Evolutionary conservation across 2,888 invertebrate species (phyloP), one percentile per base, ranked within the genome.

Genomic region (Drosophila tanythrix): DNA sequence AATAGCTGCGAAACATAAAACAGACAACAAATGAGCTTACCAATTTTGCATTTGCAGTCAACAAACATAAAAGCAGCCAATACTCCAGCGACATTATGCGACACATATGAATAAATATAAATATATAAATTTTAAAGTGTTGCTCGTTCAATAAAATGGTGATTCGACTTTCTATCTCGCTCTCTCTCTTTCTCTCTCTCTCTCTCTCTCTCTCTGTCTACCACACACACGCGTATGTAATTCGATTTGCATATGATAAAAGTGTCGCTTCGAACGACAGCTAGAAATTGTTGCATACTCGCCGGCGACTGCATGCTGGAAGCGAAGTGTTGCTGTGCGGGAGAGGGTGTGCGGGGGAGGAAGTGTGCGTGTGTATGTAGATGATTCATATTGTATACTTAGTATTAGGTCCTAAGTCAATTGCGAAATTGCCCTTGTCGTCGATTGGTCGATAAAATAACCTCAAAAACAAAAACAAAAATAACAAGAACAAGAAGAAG

Each of bases 351-450:
- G 21, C 18, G n/a, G 18, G 50, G 18, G 35, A 50, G 29, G 29
- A 43, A 11, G 48, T 18, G 33, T 18, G 58, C 48, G 55, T n/a
- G 48, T 15, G 27, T 21, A 38, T 58, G 57, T 38, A 60, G 62
- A 59, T 60, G 72, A 81, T 81, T 85, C 72, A 83, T 88, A 81
- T 88, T 85, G 73, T 68, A 77, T 76, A 65, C 66, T 43, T 43
- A 63, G 76, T 55, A 82, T 83, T 81, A 74, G 66, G 70, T 80
- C 86, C 88, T 78, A 88, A 85, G 86, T 88, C 88, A 88, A 86
- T 88, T 81, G 80, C 61, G 64, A 85, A 85, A 83, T 83, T 83
- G 83, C 68, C 70, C 59, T 55, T 61, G 33, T 58, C 72, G 71
- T 61, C 73, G 82, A 83, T 82, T 84, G 82, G 70, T 78, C 70